Percentiles rank a stretch among this genome's conserved stretches.
Conservation (phyloP, 2,888 invertebrate genomes). For the Thyatira batis region DNA sequence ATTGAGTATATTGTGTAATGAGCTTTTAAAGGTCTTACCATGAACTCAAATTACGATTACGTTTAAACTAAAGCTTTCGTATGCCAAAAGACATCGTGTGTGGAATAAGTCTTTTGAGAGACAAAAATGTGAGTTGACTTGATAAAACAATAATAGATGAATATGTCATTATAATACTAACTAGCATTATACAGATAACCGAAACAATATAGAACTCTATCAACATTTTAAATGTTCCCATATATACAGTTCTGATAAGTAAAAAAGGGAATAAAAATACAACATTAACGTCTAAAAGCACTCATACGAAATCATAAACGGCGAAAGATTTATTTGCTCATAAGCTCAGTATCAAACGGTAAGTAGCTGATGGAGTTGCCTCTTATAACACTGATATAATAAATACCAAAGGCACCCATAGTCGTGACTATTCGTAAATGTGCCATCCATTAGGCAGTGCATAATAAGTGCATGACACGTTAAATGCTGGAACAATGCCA, state of each 20-base stretch:
- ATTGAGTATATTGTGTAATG: too few species aligned
- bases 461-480: constrained; percentile 40
- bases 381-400: not conserved
- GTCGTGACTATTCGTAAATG: constrained; percentile 61
- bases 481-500: constrained; percentile 41
- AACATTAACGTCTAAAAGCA: not conserved
- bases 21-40: too few species aligned
- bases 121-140: too few species aligned
- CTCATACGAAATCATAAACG: constrained; percentile 22
- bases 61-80: too few species aligned
- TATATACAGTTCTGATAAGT: not conserved
- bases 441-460: constrained; percentile 50
- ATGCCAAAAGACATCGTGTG: too few species aligned
- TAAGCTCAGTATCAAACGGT: not conserved
- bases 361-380: constrained; percentile 1
- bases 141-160: too few species aligned
- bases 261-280: not conserved
- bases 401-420: constrained; percentile 24
- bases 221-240: too few species aligned
- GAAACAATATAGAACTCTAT: too few species aligned
- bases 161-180: too few species aligned
- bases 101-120: too few species aligned
- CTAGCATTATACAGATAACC: too few species aligned
- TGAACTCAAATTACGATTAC: too few species aligned
- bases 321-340: not conserved